Conservation (phyloP, 2,888 invertebrate genomes). For the Meteorus colon region DNA sequence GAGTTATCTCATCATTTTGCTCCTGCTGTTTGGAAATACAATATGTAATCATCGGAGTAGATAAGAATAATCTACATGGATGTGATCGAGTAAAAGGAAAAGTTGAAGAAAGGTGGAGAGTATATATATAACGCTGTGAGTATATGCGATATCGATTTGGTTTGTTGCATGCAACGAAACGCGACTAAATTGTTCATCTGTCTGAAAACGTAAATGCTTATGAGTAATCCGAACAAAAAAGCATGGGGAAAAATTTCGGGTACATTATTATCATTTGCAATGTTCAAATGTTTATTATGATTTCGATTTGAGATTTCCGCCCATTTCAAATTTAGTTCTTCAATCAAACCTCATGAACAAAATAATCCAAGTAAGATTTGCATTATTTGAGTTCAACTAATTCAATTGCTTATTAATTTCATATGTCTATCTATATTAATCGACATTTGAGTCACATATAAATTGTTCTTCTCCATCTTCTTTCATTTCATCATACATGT, state of each 20-base stretch:
- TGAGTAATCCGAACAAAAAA: neutral
- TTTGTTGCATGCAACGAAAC: conserved; percentile 1
- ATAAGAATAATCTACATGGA: conserved; percentile 20
- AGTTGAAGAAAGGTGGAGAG: neutral
- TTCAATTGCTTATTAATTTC: no score
- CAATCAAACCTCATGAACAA: no score
- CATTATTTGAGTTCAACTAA: no score
- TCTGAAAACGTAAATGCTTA: neutral
- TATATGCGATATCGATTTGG: conserved; percentile 10
- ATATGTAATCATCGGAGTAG: neutral
- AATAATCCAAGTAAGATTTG: no score
- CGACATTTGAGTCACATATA: neutral
- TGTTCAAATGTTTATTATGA: neutral
- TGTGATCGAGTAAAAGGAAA: conserved; percentile 12
- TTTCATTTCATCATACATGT: neutral
- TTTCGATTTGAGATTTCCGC: neutral
- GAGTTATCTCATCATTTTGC: neutral
- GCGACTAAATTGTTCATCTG: neutral
- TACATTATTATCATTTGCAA: neutral
- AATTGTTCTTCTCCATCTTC: neutral
- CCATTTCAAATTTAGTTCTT: no score
- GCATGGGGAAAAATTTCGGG: neutral
- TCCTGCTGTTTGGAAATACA: neutral
- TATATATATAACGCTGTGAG: neutral
- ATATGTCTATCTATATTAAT: neutral